Percentiles rank a stretch among this genome's conserved stretches.
Evolutionary conservation across 1,140 invertebrate genomes (phyloP).

Genomic region (Phortica variegata): DNA sequence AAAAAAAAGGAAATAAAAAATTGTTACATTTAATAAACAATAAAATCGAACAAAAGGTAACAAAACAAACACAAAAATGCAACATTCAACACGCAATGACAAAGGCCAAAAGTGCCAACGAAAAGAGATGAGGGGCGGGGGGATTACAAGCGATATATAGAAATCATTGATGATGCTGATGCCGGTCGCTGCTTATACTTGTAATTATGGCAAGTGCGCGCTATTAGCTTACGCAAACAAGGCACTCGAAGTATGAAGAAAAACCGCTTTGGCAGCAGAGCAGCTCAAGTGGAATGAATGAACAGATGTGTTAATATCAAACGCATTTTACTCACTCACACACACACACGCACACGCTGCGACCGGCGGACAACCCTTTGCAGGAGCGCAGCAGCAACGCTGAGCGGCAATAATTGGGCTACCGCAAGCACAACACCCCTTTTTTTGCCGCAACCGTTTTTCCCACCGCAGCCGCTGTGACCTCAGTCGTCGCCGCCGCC

Average conservation of each 20-base stretch:
- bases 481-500: constrained; percentile 8
- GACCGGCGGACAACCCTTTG: constrained; percentile 32
- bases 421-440: constrained; percentile 43
- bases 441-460: not conserved
- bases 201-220: constrained; percentile 54
- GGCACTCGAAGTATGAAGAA: constrained; percentile 1
- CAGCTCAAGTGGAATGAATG: constrained; percentile 55
- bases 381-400: constrained; percentile 23
- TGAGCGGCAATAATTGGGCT: constrained; percentile 52
- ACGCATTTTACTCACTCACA: constrained; percentile 41
- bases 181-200: constrained; percentile 2
- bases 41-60: constrained; percentile 10
- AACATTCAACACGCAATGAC: too few relatives aligned
- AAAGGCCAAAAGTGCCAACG: too few relatives aligned
- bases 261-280: constrained; percentile 10
- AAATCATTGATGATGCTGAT: constrained; percentile 26
- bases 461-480: constrained; percentile 12
- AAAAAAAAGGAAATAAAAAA: too few relatives aligned
- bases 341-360: too few relatives aligned
- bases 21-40: constrained; percentile 18
- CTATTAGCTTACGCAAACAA: constrained; percentile 55
- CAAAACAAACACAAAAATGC: constrained; percentile 20
- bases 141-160: too few relatives aligned
- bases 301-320: constrained; percentile 57
- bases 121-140: too few relatives aligned